phyloP scores from a whole-genome alignment of 1,140 invertebrate genomes.

The Orius insidiosus region DNA sequence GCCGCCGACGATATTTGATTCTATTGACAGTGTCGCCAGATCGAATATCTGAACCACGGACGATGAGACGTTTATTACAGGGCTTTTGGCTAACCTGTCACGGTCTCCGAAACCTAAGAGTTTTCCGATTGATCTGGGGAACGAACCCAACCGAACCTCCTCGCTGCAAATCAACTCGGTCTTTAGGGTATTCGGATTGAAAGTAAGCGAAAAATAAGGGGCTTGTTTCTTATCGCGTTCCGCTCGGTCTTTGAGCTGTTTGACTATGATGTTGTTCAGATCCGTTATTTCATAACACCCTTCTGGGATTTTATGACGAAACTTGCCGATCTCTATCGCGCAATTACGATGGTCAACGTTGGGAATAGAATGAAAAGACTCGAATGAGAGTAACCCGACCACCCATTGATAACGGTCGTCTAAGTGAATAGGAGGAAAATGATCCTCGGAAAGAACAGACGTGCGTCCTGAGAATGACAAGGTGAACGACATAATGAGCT shows the following conservation, averaged over 20 bases:
- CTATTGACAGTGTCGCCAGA: slow-evolving; percentile 11
- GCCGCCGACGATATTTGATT: slow-evolving; percentile 16
- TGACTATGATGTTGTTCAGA: neutral
- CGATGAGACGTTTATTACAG: neutral
- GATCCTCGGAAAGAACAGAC: neutral
- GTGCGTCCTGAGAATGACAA: neutral
- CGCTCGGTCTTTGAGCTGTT: neutral
- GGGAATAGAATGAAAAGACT: neutral
- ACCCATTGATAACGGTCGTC: neutral
- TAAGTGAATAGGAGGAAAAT: neutral
- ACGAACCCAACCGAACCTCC: neutral
- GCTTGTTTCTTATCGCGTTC: neutral
- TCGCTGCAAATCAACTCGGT: neutral
- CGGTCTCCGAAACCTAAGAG: neutral
- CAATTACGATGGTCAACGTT: neutral
- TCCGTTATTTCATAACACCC: neutral
- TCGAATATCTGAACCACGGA: slow-evolving; percentile 8
- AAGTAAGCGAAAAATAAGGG: neutral
- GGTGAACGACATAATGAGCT: neutral
- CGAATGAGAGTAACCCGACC: slow-evolving; percentile 1
- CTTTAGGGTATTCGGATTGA: slow-evolving; percentile 5
- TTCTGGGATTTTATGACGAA: neutral
- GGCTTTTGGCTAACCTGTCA: neutral
- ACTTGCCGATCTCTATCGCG: neutral
- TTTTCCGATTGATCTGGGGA: neutral